Percentiles rank a stretch among this genome's conserved stretches.
Evolutionary conservation across 1,140 invertebrate species (phyloP).

Genomic region (Nephila pilipes): DNA sequence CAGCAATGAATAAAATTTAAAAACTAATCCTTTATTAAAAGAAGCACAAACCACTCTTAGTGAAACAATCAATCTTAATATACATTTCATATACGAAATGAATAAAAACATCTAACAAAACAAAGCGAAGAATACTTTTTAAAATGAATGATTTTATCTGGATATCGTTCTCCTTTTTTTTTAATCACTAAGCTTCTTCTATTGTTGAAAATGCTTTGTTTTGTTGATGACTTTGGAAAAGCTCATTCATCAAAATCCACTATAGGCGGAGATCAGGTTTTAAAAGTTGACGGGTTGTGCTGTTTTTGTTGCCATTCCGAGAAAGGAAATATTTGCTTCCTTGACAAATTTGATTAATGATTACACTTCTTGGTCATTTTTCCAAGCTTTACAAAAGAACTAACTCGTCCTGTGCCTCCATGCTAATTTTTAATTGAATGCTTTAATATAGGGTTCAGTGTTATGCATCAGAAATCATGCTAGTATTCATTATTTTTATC

Average conservation of each 20-base stretch:
- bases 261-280: conserved; percentile 22
- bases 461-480: conserved; percentile 19
- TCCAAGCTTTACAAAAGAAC: background rate
- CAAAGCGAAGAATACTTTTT: conserved; percentile 2
- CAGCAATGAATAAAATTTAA: background rate
- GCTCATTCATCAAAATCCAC: conserved; percentile 21
- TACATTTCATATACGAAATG: background rate
- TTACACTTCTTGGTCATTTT: conserved; percentile 10
- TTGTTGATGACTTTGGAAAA: background rate
- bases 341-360: conserved; percentile 43
- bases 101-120: conserved; percentile 13
- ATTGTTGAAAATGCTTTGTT: background rate
- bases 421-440: conserved; percentile 21
- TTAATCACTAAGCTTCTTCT: background rate
- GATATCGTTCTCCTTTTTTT: background rate
- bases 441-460: background rate
- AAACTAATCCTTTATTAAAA: background rate
- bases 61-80: conserved; percentile 41
- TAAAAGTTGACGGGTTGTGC: conserved; percentile 28
- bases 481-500: conserved; percentile 1
- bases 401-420: background rate
- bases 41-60: background rate
- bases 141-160: conserved; percentile 18
- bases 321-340: conserved; percentile 46
- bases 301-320: conserved; percentile 29